Base-by-base conservation (phyloP, 2,113 vertebrate species). In the Leucopternis melanops region DNA sequence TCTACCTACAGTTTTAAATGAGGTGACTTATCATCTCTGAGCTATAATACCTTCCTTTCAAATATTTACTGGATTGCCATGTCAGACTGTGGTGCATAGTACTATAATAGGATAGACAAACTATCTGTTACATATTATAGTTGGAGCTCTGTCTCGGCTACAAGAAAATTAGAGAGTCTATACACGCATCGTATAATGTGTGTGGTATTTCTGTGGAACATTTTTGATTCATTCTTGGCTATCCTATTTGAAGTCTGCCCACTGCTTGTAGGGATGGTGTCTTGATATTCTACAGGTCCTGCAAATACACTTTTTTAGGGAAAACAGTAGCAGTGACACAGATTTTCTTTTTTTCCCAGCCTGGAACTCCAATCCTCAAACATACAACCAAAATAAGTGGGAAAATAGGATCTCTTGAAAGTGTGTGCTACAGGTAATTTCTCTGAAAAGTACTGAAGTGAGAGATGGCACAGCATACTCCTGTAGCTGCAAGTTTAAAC, bases 171-270 rank as follows among this genome's bases (percentile, higher is more conserved):
- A 47, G 12, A 70, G 65, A 81, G 47, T 52, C 66, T 54, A 8
- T 23, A 45, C 3, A 72, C 7, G 23, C 10, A n/a, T 16, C 0
- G 0, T 44, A 52, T 13, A 59, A 70, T 2, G 11, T 1, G 5
- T 9, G 42, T 9, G 9, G 7, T n/a, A 80, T 36, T 93, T 69
- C 40, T 0, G 0, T 45, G 8, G 22, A 84, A 80, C 5, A 31
- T 50, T 73, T 85, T 55, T 87, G 22, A 73, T 88, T 52, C 36
- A 26, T 54, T 18, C 16, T 79, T 58, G 27, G 13, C 49, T 85
- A 13, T 58, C 12, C 74, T 78, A 66, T 19, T 69, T 57, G 47
- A 73, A 40, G 21, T 66, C 23, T 88, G 38, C 8, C 55, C 1
- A 2, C 31, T 44, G 5, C 23, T 77, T 80, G 21, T 52, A 34